Conservation (phyloP, 2,888 invertebrate genomes). For the Pristionchus exspectatus region DNA sequence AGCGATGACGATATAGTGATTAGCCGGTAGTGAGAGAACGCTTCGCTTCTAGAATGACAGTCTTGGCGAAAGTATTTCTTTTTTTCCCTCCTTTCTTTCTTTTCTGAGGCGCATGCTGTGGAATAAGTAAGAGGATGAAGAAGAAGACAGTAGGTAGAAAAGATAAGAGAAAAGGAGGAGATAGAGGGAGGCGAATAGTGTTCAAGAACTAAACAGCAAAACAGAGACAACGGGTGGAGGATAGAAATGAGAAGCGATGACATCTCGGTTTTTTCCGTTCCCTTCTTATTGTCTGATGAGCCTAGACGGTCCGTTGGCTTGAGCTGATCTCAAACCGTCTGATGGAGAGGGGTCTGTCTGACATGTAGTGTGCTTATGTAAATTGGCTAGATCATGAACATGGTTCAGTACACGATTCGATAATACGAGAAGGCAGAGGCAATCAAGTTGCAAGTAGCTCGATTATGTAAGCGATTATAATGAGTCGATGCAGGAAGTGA, state of each 20-base stretch:
- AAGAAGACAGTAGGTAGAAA: neutral
- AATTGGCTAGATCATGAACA: too few relatives aligned
- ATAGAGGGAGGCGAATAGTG: constrained; percentile 3
- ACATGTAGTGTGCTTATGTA: too few relatives aligned
- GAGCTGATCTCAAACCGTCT: neutral
- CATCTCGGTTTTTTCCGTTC: neutral
- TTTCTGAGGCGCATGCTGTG: neutral
- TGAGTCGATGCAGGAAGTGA: neutral
- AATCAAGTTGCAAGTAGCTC: neutral
- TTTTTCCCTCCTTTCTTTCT: neutral
- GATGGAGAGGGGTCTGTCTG: too few relatives aligned
- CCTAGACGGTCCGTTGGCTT: neutral
- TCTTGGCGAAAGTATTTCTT: neutral
- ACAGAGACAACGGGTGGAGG: constrained; percentile 19
- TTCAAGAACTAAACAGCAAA: constrained; percentile 36
- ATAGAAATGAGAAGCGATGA: constrained; percentile 4
- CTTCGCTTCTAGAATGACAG: neutral
- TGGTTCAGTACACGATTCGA: neutral
- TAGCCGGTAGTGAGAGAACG: neutral
- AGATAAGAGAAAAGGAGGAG: constrained; percentile 37
- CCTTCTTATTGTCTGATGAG: neutral
- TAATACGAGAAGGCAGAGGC: constrained; percentile 7
- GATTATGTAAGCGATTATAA: neutral
- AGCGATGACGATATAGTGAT: neutral
- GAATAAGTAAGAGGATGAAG: constrained; percentile 16